These are phyloP conservation scores for Choristoneura rosaceana DNA, from an alignment of 2,888 invertebrate genomes.

Conservation along the genomic window DNA sequence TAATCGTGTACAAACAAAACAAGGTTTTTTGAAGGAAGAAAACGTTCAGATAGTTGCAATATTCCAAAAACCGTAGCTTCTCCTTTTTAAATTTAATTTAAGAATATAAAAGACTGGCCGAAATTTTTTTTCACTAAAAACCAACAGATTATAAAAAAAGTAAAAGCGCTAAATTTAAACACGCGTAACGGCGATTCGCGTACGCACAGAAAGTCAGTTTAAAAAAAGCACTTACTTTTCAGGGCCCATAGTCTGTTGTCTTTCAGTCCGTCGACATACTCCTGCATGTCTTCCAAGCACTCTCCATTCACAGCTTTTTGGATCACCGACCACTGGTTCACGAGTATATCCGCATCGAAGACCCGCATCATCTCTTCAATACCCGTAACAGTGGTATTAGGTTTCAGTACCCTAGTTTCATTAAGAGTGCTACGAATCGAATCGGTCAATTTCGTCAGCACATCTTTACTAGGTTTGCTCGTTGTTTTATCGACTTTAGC, in stretches of 20 bases:
- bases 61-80: too few relatives aligned
- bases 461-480: slow-evolving; percentile 62
- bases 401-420: slow-evolving; percentile 65
- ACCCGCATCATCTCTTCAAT: slow-evolving; percentile 84
- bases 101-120: too few relatives aligned
- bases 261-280: slow-evolving; percentile 85
- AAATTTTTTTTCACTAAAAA: too few relatives aligned
- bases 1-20: too few relatives aligned
- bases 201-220: too few relatives aligned
- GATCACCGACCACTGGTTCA: slow-evolving; percentile 83
- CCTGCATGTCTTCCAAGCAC: slow-evolving; percentile 85
- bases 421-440: slow-evolving; percentile 70
- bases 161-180: too few relatives aligned
- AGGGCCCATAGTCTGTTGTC: slow-evolving; percentile 88
- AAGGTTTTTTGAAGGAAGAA: too few relatives aligned
- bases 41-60: too few relatives aligned
- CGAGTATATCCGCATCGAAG: slow-evolving; percentile 84
- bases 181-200: too few relatives aligned
- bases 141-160: too few relatives aligned
- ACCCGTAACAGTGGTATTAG: slow-evolving; percentile 57
- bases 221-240: slow-evolving; percentile 85
- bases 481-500: slow-evolving; percentile 67
- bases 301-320: slow-evolving; percentile 75
- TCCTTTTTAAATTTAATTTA: too few relatives aligned
- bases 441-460: slow-evolving; percentile 67